A percentile compares a stretch with the other conserved stretches of the same genome.
Conservation (phyloP, 2,888 invertebrate species). For the Rosalia funebris region DNA sequence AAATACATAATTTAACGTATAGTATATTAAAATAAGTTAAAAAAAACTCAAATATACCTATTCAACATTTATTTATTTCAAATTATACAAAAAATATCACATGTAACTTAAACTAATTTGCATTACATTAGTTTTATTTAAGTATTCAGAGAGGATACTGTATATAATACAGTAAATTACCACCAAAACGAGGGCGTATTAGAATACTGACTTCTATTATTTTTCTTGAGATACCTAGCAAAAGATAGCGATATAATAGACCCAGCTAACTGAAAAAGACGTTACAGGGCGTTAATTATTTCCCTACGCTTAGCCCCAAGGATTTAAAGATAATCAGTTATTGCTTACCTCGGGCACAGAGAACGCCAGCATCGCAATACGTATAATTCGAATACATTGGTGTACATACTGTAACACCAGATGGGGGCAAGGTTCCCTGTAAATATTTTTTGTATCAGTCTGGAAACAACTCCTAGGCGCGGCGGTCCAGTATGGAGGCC, state of each 20-base stretch:
- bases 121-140: too few species aligned
- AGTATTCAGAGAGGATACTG: too few species aligned
- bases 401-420: constrained; percentile 28
- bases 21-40: too few species aligned
- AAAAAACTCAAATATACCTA: too few species aligned
- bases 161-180: not conserved
- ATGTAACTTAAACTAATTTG: too few species aligned
- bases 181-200: not conserved
- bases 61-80: too few species aligned
- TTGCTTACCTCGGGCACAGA: constrained; percentile 33
- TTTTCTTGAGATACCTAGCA: constrained; percentile 27
- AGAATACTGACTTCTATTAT: constrained; percentile 8
- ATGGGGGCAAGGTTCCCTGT: constrained; percentile 22
- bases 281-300: too few species aligned
- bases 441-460: constrained; percentile 27
- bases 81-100: too few species aligned
- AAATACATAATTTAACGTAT: too few species aligned
- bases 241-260: constrained; percentile 34
- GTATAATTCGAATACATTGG: constrained; percentile 30
- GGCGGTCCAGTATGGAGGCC: constrained; percentile 26
- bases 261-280: constrained; percentile 34
- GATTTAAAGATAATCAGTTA: too few species aligned
- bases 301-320: too few species aligned
- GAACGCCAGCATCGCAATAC: constrained; percentile 24
- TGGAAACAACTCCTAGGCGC: constrained; percentile 34